phyloP scores from a whole-genome alignment of 2,113 vertebrate species.

The Chionis minor region DNA sequence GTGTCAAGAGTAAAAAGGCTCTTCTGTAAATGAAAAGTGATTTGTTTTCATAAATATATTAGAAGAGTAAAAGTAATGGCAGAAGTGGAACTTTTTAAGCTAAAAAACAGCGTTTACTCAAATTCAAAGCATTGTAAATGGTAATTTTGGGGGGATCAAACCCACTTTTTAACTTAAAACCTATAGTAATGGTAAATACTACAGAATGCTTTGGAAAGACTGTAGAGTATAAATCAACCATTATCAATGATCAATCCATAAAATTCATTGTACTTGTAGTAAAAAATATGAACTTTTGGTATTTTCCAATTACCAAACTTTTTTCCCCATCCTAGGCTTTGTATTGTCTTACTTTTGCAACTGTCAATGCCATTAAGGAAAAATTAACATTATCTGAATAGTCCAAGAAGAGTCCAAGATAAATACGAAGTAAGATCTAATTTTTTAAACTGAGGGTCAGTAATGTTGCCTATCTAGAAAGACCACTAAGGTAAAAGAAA shows the following conservation, averaged over 20 bases:
- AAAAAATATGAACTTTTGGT: background rate
- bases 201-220: background rate
- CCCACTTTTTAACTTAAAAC: background rate
- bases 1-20: background rate
- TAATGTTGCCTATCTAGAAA: background rate
- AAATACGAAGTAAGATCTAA: background rate
- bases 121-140: background rate
- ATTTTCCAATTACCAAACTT: background rate
- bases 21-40: background rate
- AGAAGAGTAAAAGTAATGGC: background rate
- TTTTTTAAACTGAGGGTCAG: background rate
- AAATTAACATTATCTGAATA: background rate
- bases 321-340: background rate
- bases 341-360: background rate
- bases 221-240: background rate
- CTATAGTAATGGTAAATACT: background rate
- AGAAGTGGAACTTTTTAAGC: background rate
- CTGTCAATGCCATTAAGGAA: background rate
- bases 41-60: background rate
- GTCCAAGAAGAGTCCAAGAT: background rate
- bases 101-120: background rate
- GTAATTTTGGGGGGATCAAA: background rate
- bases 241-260: background rate
- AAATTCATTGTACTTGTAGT: background rate
- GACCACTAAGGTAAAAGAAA: background rate